Evolutionary conservation across 1,140 invertebrate genomes (phyloP).

Genomic region (Lutraria rhynchaena): DNA sequence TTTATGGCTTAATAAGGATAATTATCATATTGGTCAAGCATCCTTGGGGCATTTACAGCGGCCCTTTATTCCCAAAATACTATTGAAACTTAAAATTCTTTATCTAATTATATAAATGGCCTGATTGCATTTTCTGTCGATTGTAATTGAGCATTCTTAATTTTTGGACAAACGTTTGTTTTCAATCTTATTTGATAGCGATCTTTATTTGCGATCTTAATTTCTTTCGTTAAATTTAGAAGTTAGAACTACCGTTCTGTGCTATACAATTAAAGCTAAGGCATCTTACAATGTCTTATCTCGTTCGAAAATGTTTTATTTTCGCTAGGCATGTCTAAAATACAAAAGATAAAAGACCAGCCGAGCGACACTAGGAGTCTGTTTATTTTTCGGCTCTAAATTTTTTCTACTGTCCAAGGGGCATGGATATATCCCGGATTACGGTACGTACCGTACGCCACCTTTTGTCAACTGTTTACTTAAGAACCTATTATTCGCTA

Average conservation of each 20-base stretch:
- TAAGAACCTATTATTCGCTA: slow-evolving; percentile 41
- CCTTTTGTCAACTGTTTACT: slow-evolving; percentile 36
- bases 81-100: too few species aligned
- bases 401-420: slow-evolving; percentile 1
- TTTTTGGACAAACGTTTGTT: too few species aligned
- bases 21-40: too few species aligned
- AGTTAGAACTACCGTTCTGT: slow-evolving; percentile 1
- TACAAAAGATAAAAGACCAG: slow-evolving; percentile 32
- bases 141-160: too few species aligned
- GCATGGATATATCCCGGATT: slow-evolving; percentile 6
- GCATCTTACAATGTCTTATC: background rate
- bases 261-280: slow-evolving; percentile 17
- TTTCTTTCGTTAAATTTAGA: slow-evolving; percentile 16
- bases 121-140: too few species aligned
- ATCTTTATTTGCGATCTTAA: too few species aligned
- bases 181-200: background rate
- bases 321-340: slow-evolving; percentile 46
- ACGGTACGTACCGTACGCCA: slow-evolving; percentile 11
- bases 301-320: slow-evolving; percentile 32
- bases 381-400: slow-evolving; percentile 35
- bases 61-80: too few species aligned
- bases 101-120: too few species aligned
- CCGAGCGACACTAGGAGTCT: background rate
- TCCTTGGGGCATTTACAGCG: too few species aligned
- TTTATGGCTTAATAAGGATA: too few species aligned